Percentiles rank a stretch among this genome's conserved stretches.
Evolutionary conservation across 2,797 vertebrate genomes (phyloP).

Genomic region (Tokudaia muenninki): DNA sequence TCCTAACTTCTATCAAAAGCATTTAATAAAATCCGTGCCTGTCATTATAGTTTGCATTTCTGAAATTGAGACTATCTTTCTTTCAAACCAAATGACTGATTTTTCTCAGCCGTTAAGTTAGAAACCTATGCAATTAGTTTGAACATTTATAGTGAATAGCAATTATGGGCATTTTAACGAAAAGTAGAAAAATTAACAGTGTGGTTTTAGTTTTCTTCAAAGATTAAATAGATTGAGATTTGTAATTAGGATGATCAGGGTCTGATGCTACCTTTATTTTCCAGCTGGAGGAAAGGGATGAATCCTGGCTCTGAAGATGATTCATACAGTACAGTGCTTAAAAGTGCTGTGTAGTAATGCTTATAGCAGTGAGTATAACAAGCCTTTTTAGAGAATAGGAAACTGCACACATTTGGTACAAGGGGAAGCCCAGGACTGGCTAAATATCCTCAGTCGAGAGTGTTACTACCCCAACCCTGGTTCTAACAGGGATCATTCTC

Average conservation of each 20-base stretch:
- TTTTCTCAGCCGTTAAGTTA: constrained; percentile 54
- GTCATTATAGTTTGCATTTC: constrained; percentile 33
- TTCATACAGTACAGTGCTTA: neutral
- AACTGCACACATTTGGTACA: constrained; percentile 16
- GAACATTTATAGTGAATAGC: constrained; percentile 27
- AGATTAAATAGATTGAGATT: constrained; percentile 23
- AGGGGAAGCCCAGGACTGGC: constrained; percentile 57
- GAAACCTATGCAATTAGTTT: constrained; percentile 53
- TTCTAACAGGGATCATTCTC: neutral
- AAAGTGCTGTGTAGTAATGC: neutral
- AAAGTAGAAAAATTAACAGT: constrained; percentile 32
- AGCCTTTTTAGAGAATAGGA: constrained; percentile 59
- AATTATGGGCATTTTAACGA: constrained; percentile 38
- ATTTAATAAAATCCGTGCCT: constrained; percentile 53
- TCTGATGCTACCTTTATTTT: constrained; percentile 44
- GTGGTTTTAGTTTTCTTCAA: constrained; percentile 30
- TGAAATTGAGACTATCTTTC: constrained; percentile 33
- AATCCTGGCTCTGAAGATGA: neutral
- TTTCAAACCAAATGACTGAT: constrained; percentile 45
- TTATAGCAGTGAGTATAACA: constrained; percentile 31
- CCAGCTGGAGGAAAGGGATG: constrained; percentile 57
- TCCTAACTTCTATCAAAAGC: neutral
- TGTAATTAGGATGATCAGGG: neutral
- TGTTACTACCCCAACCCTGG: constrained; percentile 3
- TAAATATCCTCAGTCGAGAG: constrained; percentile 29